These are phyloP conservation scores for Ginglymostoma cirratum DNA, from an alignment of 2,113 vertebrate genomes.

Conservation along the genomic window DNA sequence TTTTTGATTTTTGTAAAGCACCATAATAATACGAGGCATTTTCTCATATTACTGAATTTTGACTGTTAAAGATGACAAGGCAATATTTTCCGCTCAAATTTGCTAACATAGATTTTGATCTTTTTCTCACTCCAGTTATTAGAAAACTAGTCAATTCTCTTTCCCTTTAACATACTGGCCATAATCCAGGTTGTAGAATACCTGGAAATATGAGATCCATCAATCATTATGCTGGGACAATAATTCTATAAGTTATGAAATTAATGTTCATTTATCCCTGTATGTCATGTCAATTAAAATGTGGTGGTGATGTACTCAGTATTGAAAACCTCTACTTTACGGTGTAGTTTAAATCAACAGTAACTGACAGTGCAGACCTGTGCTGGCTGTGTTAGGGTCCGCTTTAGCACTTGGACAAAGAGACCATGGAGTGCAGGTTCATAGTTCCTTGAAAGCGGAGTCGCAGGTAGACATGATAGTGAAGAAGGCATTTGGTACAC, in stretches of 20 bases:
- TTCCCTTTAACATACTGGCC: neutral
- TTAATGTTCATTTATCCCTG: neutral
- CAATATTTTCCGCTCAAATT: neutral
- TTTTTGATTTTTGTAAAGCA: neutral
- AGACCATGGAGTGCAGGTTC: no score
- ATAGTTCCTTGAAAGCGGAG: no score
- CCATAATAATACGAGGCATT: neutral
- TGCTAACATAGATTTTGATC: neutral
- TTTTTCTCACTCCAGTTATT: neutral
- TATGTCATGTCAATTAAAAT: neutral
- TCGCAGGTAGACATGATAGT: no score
- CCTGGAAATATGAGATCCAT: neutral
- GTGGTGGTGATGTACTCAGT: neutral
- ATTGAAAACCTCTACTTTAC: neutral
- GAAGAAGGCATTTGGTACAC: no score
- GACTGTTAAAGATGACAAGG: neutral
- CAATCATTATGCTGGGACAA: neutral
- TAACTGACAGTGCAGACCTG: neutral
- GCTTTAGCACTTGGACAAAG: neutral
- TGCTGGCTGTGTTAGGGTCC: neutral
- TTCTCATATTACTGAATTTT: neutral
- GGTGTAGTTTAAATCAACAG: neutral
- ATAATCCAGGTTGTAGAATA: neutral
- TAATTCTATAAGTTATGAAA: neutral
- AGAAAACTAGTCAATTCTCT: neutral